Base-by-base conservation (phyloP, 2,888 invertebrate species). In the Ophion costatus region DNA sequence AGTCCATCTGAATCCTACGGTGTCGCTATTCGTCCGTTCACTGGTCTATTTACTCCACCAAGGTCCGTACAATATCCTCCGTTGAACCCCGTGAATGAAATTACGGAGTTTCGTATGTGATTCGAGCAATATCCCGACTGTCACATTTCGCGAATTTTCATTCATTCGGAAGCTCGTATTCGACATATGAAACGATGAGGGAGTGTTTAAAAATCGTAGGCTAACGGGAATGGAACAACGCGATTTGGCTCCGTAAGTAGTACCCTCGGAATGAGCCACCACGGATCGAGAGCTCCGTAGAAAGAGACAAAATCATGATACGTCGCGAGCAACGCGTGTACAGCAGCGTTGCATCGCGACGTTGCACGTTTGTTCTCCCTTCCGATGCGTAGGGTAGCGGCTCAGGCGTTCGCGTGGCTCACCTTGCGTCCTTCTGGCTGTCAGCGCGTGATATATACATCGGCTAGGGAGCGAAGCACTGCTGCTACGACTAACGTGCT, bases 281-380 rank as follows among this genome's bases (percentile, higher is more conserved):
- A 14, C 38, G 69, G 20, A 51, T 11, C 10, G 10, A 59, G 77
- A 66, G 57, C 38, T 42, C 7, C 22, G 9, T n/a, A 33, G 57
- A 38, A 56, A 69, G 51, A 69, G 56, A 45, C 17, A 45, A 56
- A 66, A 61, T 22, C 51, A 61, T 71, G 20, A 33, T 10, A 22
- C 67, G 57, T 57, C 22, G 61, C 63, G 66, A n/a, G 67, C 38
- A 57, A 38, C 38, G n/a, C n/a, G 64, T 74, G 24, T 24, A 57
- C 51, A 73, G 71, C 85, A 61, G 45, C 71, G 69, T 76, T 85
- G 84, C 86, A 84, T 73, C 82, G 83, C 86, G 84, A 83, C 80
- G 85, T 70, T 84, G 84, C 87, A 85, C 75, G 77, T 69, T 69
- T 78, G 81, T 80, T 76, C 77, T 76, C 38, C 38, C 56, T 22